Percentiles rank a stretch among this genome's conserved stretches.
phyloP scores from a whole-genome alignment of 2,113 vertebrate genomes.

The Nothobranchius kuhntae region DNA sequence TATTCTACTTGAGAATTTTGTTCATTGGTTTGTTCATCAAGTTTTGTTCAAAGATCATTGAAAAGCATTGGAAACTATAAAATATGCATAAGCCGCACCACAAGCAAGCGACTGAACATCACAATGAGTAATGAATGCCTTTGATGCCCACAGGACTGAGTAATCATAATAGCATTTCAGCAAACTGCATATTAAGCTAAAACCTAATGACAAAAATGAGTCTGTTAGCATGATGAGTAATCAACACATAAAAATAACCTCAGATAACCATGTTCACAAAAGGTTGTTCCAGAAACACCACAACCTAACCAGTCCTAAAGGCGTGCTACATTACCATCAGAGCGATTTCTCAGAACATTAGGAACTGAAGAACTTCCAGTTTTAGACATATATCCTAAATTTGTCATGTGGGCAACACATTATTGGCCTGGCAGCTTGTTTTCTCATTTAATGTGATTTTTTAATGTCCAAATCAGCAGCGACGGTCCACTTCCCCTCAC shows the following conservation, averaged over 20 bases:
- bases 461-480: conserved; percentile 42
- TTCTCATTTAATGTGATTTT: conserved; percentile 42
- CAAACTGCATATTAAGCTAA: too few relatives aligned
- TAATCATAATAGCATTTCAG: background rate
- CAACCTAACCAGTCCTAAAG: background rate
- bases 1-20: too few relatives aligned
- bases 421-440: conserved; percentile 18
- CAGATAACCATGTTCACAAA: background rate
- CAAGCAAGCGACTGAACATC: too few relatives aligned
- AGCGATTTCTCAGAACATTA: conserved; percentile 21
- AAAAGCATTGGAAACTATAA: too few relatives aligned
- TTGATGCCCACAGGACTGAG: background rate
- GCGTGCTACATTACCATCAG: background rate
- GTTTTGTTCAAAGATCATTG: too few relatives aligned
- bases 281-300: background rate
- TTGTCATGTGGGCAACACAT: conserved; percentile 14
- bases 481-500: conserved; percentile 32
- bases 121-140: too few relatives aligned
- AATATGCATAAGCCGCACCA: too few relatives aligned
- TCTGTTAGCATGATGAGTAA: background rate
- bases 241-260: background rate
- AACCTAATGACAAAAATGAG: too few relatives aligned
- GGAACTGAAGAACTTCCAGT: conserved; percentile 19
- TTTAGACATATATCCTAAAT: conserved; percentile 12
- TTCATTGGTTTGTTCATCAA: too few relatives aligned